phyloP scores from a whole-genome alignment of 2,888 invertebrate genomes.

The Lasioglossum leucozonium region DNA sequence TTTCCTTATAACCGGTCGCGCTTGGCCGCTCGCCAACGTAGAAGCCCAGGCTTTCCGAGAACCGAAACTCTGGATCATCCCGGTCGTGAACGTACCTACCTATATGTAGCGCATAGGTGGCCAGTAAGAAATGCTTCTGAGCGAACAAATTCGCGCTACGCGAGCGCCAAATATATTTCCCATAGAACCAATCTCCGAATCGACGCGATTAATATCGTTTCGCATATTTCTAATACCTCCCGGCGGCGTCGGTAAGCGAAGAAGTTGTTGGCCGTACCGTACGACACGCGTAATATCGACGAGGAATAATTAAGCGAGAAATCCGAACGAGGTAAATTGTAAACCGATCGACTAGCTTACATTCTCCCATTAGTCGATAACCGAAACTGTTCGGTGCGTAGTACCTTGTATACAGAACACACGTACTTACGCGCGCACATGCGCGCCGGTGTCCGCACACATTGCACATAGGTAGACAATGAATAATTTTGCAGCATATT shows the following conservation, averaged over 20 bases:
- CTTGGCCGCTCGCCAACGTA: constrained; percentile 73
- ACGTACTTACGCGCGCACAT: background rate
- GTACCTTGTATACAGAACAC: background rate
- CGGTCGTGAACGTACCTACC: background rate
- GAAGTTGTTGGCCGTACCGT: background rate
- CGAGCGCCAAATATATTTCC: background rate
- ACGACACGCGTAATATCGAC: background rate
- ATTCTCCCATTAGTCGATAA: background rate
- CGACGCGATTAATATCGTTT: background rate
- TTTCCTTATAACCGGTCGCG: constrained; percentile 76
- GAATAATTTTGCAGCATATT: constrained; percentile 36
- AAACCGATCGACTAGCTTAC: constrained; percentile 1
- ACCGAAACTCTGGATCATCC: constrained; percentile 53
- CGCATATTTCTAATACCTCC: background rate
- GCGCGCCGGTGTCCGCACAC: background rate
- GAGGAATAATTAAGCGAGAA: background rate
- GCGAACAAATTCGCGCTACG: background rate
- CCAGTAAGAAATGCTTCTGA: background rate
- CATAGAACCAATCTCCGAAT: background rate
- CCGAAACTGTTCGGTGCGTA: background rate
- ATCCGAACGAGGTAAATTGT: background rate
- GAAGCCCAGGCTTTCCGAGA: constrained; percentile 40
- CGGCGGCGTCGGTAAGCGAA: too few species aligned
- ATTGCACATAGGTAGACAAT: background rate
- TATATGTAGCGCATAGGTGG: background rate